Evolutionary conservation across 1,140 invertebrate species (phyloP), one percentile per base, ranked within the genome.

Genomic region (Sesamia nonagrioides): DNA sequence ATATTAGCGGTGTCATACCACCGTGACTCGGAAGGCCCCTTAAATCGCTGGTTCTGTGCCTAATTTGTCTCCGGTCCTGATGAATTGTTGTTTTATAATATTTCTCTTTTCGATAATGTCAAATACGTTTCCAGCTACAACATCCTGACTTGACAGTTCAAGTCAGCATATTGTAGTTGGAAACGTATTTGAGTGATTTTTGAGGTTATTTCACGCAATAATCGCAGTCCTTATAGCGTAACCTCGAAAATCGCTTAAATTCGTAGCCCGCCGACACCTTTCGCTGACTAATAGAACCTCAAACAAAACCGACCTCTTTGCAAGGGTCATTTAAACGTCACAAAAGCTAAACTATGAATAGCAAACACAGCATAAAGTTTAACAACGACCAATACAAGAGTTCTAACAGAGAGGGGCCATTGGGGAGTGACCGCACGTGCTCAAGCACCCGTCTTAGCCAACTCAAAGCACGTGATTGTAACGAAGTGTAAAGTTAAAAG

Each of bases 351-450:
- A 69, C 18, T 50, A 69, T 69, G 18, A 50, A 50, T 69, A 33
- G 66, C 66, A 50, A 33, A 48, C 42, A 69, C 21, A 69, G 66
- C 66, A 50, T 11, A n/a, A 68, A 69, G 42, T 69, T 69, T 48
- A 69, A 45, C 66, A 50, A 69, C 21, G 42, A 15, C 66, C 66
- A 69, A 69, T 50, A 69, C 66, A 50, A 27, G 66, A n/a, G 66
- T 15, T 33, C 42, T 15, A 69, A 69, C 18, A 48, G 50, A 68
- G 60, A 61, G 60, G 13, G 42, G 63, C 9, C 42, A 33, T 69
- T 69, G 21, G 66, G 18, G 58, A 60, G 54, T 74, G 72, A 50
- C 58, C 56, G 73, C 42, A 40, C 78, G 78, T 79, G 78, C 72
- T 75, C 61, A 79, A 79, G 78, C 61, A 75, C 42, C 33, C 21